These are phyloP conservation scores for Euphonia xanthogaster DNA, from an alignment of 2,797 vertebrate species.

Conservation along the genomic window DNA sequence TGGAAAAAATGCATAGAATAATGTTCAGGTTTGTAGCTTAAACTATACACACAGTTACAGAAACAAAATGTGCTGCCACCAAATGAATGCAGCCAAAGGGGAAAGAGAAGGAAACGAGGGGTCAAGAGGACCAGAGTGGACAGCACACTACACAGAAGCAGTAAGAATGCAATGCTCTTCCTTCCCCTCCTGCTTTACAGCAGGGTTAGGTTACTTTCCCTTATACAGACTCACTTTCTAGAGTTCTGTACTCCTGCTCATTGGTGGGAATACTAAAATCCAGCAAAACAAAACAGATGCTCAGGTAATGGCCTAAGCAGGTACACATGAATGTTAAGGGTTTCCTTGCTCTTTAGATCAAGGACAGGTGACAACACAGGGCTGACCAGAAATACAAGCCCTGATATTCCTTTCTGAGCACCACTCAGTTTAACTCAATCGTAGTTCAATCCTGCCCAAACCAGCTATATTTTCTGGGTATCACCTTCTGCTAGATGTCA, in stretches of 20 bases:
- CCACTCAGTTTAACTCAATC: not conserved
- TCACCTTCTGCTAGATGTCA: not conserved
- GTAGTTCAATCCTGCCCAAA: not conserved
- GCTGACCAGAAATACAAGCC: not conserved
- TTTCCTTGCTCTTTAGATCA: not conserved
- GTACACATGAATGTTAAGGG: not conserved
- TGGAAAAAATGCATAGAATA: not conserved
- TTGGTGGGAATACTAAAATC: not conserved
- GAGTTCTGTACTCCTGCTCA: not conserved
- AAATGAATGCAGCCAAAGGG: not conserved
- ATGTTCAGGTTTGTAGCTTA: not conserved
- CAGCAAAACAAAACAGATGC: not conserved
- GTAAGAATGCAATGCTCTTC: not conserved
- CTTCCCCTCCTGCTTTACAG: not conserved
- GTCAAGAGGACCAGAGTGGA: not conserved
- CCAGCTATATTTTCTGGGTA: not conserved
- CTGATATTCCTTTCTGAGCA: not conserved
- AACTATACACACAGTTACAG: not conserved
- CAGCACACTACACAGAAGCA: not conserved
- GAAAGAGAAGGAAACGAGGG: not conserved
- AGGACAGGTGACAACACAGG: not conserved
- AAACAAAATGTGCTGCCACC: not conserved
- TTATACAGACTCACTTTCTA: not conserved
- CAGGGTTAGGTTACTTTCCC: not conserved
- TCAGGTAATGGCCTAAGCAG: not conserved